Base-by-base conservation (phyloP, 2,113 vertebrate genomes). In the Cynocephalus volans region DNA sequence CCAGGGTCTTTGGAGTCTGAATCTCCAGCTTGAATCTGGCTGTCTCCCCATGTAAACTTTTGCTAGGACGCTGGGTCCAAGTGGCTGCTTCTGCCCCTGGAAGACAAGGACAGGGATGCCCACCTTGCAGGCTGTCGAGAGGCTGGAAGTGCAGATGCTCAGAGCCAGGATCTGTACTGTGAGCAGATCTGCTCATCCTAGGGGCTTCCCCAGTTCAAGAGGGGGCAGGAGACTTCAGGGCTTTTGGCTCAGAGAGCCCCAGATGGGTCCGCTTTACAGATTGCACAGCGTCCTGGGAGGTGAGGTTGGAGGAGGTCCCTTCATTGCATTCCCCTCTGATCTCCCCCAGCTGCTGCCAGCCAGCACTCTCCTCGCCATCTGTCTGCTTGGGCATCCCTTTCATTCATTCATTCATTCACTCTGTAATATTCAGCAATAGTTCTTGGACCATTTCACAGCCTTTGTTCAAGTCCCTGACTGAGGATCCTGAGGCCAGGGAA, bases 191-290 rank as follows among this genome's bases (percentile, higher is more conserved):
- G 2, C 14, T 41, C 60, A 1, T 19, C 50, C n/a, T 6, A 21
- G 60, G 5, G 17, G 3, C 10, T 48, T 28, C 36, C 31, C 14
- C 17, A 31, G 28, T 19, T 72, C 23, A 17, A 0, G 50, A 5
- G 19, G 8, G n/a, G 58, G 15, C 36, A 10, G 23, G 28, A 60
- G 17, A 26, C 52, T 52, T 50, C 60, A 5, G 8, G 10, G 24
- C 31, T 12, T 3, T 0, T 9, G 0, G 36, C 28, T 48, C 0
- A 0, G 15, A 62, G 28, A 54, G 64, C 31, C 85, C 50, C 15
- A 10, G 6, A 36, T 3, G 64, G 89, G 28, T 56, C 80, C 56
- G 8, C 54, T 90, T 87, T 28, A 36, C 33, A 41, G 80, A 28
- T 21, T 3, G 10, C 7, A 0, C 45, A 3, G 18, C 33, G 10